These are phyloP conservation scores for Calephelis perditalis DNA, from an alignment of 2,888 invertebrate genomes.

Conservation along the genomic window DNA sequence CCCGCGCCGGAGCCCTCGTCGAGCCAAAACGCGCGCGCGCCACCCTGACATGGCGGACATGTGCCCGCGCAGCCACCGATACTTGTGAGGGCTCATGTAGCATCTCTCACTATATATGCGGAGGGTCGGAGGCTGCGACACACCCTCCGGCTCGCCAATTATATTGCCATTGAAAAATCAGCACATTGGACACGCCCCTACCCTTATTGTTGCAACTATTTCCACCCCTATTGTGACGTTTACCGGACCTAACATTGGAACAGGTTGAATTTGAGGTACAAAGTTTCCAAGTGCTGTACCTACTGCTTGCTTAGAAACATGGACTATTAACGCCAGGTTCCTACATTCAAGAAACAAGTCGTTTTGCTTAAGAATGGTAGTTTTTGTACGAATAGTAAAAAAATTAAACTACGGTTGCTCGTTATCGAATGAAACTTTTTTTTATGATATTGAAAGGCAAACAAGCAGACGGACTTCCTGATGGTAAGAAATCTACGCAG, in stretches of 20 bases:
- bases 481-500: too few relatives aligned
- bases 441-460: too few relatives aligned
- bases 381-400: too few relatives aligned
- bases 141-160: constrained; percentile 2
- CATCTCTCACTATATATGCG: neutral
- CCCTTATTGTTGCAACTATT: too few relatives aligned
- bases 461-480: too few relatives aligned
- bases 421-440: too few relatives aligned
- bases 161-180: neutral
- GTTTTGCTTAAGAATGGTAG: too few relatives aligned
- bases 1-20: constrained; percentile 47
- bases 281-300: too few relatives aligned
- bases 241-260: neutral
- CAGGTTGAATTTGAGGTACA: neutral
- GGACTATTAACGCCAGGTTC: too few relatives aligned
- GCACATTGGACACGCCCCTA: neutral
- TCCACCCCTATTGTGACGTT: neutral
- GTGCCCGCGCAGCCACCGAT: neutral
- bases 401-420: too few relatives aligned
- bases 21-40: constrained; percentile 37
- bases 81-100: neutral
- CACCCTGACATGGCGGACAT: constrained; percentile 13
- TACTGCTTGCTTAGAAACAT: too few relatives aligned
- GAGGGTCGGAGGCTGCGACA: constrained; percentile 12
- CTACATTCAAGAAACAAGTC: too few relatives aligned